Conservation (phyloP, 2,888 invertebrate species). For the Drosophila barbarae region DNA sequence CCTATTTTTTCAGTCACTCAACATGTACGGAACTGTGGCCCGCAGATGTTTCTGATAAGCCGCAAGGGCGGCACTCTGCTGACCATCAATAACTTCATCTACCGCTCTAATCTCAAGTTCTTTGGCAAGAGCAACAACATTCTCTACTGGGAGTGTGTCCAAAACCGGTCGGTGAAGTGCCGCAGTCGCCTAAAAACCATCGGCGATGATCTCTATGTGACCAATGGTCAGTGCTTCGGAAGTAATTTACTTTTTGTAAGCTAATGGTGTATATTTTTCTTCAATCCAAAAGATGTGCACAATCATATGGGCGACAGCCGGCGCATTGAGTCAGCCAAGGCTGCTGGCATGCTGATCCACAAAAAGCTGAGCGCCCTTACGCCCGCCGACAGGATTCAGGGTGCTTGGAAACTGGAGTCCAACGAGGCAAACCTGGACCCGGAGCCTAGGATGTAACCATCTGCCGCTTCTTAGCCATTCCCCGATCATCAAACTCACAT, state of each 20-base stretch:
- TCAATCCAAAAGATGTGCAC: slow-evolving; percentile 73
- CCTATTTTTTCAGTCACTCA: slow-evolving; percentile 71
- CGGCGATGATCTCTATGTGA: slow-evolving; percentile 78
- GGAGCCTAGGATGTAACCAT: slow-evolving; percentile 18
- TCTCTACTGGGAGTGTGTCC: slow-evolving; percentile 80
- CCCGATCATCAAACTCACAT: slow-evolving; percentile 3
- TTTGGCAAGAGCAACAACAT: slow-evolving; percentile 77
- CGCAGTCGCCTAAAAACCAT: slow-evolving; percentile 79
- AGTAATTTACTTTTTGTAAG: not conserved
- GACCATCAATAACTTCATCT: slow-evolving; percentile 78
- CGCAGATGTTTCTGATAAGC: slow-evolving; percentile 78
- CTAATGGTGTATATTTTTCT: not conserved
- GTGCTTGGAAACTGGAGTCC: slow-evolving; percentile 26
- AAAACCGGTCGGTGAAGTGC: slow-evolving; percentile 79
- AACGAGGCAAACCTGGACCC: slow-evolving; percentile 24
- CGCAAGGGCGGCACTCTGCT: slow-evolving; percentile 79
- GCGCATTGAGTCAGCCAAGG: slow-evolving; percentile 75
- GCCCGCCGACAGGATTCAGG: slow-evolving; percentile 54
- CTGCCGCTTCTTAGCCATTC: slow-evolving; percentile 19
- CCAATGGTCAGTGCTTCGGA: slow-evolving; percentile 73
- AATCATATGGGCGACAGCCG: slow-evolving; percentile 77
- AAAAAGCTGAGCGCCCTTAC: slow-evolving; percentile 76
- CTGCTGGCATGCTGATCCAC: slow-evolving; percentile 76
- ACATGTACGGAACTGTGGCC: slow-evolving; percentile 76
- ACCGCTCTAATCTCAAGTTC: slow-evolving; percentile 79